These are phyloP conservation scores for Nothoprocta pentlandii DNA, from an alignment of 2,113 vertebrate species.

Conservation along the genomic window DNA sequence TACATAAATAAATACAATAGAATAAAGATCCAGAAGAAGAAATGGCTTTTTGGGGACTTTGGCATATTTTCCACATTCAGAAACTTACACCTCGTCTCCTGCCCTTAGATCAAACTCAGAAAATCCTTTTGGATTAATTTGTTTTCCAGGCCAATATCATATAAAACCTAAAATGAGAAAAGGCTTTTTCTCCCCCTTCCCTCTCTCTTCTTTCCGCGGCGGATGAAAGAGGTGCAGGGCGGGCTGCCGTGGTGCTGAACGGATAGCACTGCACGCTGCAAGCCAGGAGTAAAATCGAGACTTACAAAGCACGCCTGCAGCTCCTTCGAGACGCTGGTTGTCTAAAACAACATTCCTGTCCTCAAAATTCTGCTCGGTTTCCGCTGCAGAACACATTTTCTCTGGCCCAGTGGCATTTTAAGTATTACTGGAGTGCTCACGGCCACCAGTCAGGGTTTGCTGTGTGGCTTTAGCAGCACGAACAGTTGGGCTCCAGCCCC, in stretches of 20 bases:
- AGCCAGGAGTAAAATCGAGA: background rate
- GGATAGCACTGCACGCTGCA: conserved; percentile 49
- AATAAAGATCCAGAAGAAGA: background rate
- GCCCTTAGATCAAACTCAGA: conserved; percentile 12
- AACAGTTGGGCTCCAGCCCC: background rate
- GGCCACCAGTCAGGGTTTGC: background rate
- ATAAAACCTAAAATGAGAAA: background rate
- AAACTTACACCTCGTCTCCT: conserved; percentile 34
- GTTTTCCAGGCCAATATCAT: background rate
- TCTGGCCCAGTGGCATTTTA: background rate
- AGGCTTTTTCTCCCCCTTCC: background rate
- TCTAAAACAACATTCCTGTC: fast-evolving
- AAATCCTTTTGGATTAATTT: conserved; percentile 49
- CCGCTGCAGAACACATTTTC: background rate
- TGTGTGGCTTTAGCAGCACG: background rate
- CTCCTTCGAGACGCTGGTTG: fast-evolving
- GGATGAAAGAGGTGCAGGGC: background rate
- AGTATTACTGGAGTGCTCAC: background rate
- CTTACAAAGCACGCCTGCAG: fast-evolving
- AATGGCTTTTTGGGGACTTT: background rate
- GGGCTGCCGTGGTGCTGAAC: conserved; percentile 69
- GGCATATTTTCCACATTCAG: background rate
- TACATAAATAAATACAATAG: too few species aligned
- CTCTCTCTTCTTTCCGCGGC: background rate
- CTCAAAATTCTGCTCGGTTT: background rate